These are phyloP conservation scores for Portevinia maculata DNA, from an alignment of 2,888 invertebrate species.

Conservation along the genomic window DNA sequence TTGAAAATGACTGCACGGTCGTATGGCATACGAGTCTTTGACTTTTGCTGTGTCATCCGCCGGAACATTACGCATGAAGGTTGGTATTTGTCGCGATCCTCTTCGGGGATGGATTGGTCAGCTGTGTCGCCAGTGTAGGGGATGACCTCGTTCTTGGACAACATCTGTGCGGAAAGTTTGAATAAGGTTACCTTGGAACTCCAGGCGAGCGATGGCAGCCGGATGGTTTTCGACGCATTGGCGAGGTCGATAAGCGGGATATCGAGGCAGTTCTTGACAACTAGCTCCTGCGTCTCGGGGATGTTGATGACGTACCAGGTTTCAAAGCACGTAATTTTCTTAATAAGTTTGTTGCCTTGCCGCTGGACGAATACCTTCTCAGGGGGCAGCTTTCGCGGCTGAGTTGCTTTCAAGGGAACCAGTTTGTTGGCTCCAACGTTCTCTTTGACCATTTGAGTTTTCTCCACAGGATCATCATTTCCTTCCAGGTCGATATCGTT, in stretches of 20 bases:
- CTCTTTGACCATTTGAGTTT: conserved; percentile 63
- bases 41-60: conserved; percentile 77
- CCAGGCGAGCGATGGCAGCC: conserved; percentile 80
- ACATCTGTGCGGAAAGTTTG: conserved; percentile 77
- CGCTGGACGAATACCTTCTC: conserved; percentile 80
- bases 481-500: conserved; percentile 55
- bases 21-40: conserved; percentile 79
- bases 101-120: conserved; percentile 80
- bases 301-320: conserved; percentile 82
- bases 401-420: conserved; percentile 30
- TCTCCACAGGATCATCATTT: conserved; percentile 33
- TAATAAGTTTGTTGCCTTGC: conserved; percentile 81
- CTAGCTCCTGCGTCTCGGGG: conserved; percentile 76
- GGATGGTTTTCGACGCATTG: conserved; percentile 78
- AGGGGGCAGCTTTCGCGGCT: conserved; percentile 76
- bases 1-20: conserved; percentile 83
- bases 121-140: conserved; percentile 81
- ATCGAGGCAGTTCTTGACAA: conserved; percentile 79
- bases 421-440: conserved; percentile 59
- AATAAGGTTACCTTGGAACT: conserved; percentile 81
- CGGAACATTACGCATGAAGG: conserved; percentile 82
- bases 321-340: conserved; percentile 83
- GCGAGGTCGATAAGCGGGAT: conserved; percentile 80
- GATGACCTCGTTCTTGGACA: conserved; percentile 77
- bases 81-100: conserved; percentile 81